These are phyloP conservation scores for Bubo bubo DNA, from an alignment of 2,113 vertebrate genomes.

Conservation along the genomic window DNA sequence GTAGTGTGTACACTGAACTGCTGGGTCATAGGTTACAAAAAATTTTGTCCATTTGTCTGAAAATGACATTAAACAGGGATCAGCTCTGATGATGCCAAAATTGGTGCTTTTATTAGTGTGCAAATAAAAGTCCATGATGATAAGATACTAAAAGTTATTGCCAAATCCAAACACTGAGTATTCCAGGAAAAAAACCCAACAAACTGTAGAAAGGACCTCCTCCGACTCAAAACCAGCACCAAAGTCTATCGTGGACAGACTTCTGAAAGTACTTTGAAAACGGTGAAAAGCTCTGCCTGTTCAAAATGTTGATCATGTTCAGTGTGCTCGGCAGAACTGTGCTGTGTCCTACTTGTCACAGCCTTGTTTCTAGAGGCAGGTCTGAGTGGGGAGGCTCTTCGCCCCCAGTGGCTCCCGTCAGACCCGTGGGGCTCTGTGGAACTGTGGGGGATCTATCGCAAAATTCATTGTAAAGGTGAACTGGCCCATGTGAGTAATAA, in stretches of 20 bases:
- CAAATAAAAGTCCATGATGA: background rate
- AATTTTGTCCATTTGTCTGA: background rate
- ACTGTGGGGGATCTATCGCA: background rate
- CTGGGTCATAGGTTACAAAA: background rate
- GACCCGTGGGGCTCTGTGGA: accelerated
- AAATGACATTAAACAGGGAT: background rate
- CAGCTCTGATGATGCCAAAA: background rate
- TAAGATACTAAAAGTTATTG: background rate
- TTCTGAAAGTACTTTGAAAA: background rate
- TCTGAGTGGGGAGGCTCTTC: background rate
- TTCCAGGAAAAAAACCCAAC: background rate
- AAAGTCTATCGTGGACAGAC: background rate
- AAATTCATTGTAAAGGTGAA: background rate
- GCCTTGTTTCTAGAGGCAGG: no score
- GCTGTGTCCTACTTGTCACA: background rate
- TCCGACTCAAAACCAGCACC: background rate
- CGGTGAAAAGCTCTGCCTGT: background rate
- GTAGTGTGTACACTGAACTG: background rate
- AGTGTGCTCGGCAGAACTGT: background rate
- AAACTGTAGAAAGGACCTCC: background rate
- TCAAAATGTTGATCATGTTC: background rate
- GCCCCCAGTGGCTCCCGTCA: accelerated
- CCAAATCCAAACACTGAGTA: background rate
- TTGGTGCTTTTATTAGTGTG: background rate
- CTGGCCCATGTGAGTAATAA: background rate